Percentiles rank a stretch among this genome's conserved stretches.
Conservation (phyloP, 2,797 vertebrate genomes). For the Molossus molossus region DNA sequence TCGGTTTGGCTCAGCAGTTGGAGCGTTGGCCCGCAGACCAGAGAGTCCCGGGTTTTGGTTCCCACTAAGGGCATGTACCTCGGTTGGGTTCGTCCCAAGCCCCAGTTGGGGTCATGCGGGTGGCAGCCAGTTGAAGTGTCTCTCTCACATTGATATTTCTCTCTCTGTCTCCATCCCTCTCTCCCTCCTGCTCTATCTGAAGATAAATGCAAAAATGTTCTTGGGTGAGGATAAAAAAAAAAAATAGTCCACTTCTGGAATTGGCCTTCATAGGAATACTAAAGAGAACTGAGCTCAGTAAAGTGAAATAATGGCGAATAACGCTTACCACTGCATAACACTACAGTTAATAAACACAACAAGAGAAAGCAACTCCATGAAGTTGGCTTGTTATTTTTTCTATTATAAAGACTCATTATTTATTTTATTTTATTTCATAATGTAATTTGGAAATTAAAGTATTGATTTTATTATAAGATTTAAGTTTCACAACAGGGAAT, state of each 20-base stretch:
- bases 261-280: background rate
- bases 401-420: constrained; percentile 3
- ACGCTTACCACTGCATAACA: background rate
- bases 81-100: too few relatives aligned
- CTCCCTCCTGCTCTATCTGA: too few relatives aligned
- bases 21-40: too few relatives aligned
- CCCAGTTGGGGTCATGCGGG: too few relatives aligned
- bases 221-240: too few relatives aligned
- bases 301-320: background rate
- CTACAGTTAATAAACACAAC: background rate
- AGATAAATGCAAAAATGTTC: too few relatives aligned
- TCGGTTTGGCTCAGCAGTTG: too few relatives aligned
- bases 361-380: constrained; percentile 5
- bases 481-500: constrained; percentile 45
- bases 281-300: background rate
- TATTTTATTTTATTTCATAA: constrained; percentile 39
- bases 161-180: too few relatives aligned
- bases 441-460: constrained; percentile 50
- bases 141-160: too few relatives aligned
- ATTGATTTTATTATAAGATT: constrained; percentile 41
- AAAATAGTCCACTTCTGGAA: background rate
- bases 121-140: too few relatives aligned
- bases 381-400: background rate
- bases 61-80: too few relatives aligned
- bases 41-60: too few relatives aligned